Conservation (phyloP, 2,888 invertebrate species). For the Thymelicus lineola region DNA sequence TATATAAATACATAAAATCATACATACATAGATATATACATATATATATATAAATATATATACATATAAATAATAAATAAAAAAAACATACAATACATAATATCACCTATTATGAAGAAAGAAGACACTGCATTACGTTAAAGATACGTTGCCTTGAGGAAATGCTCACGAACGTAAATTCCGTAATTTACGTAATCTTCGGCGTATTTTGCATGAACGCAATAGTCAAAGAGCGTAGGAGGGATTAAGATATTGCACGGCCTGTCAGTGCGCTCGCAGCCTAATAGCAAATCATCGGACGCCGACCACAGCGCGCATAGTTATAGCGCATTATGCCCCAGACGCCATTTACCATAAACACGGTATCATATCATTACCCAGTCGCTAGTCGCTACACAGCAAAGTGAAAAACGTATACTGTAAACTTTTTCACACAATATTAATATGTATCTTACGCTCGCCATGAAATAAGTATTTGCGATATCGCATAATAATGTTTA, state of each 20-base stretch:
- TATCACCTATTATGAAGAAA: no score
- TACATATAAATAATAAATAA: no score
- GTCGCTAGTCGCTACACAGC: constrained; percentile 24
- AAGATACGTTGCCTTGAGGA: no score
- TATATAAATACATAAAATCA: no score
- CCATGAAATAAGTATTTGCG: constrained; percentile 9
- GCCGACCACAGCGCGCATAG: constrained; percentile 26
- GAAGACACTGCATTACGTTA: no score
- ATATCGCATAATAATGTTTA: constrained; percentile 23
- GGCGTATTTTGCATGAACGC: no score
- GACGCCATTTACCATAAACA: constrained; percentile 36
- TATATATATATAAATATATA: no score
- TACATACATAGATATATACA: no score
- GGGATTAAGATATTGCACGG: not conserved
- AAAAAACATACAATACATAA: no score
- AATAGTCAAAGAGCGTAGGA: no score
- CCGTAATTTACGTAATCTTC: no score
- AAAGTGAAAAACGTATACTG: constrained; percentile 36
- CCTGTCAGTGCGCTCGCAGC: not conserved
- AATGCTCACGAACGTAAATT: no score
- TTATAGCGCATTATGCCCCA: constrained; percentile 36
- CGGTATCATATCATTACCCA: constrained; percentile 36
- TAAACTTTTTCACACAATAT: constrained; percentile 25
- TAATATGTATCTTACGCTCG: constrained; percentile 21
- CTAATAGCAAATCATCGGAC: constrained; percentile 40